Percentiles rank a stretch among this genome's conserved stretches.
phyloP scores from a whole-genome alignment of 30 jellyfish, hydroid and myxozoan genomes.

The Cassiopea andromeda region DNA sequence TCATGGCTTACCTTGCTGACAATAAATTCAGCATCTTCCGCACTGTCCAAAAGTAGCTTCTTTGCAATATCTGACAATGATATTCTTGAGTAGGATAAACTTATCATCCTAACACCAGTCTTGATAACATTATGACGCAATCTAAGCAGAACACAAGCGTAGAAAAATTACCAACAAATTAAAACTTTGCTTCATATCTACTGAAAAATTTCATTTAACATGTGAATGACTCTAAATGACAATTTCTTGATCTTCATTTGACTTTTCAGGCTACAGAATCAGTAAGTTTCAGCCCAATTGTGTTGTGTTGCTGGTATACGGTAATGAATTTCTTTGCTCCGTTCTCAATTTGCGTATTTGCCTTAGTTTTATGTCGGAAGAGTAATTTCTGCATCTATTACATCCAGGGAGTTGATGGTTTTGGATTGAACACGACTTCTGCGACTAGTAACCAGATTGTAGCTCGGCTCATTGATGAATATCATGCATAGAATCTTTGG shows the following conservation, averaged over 20 bases:
- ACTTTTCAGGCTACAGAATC: no score
- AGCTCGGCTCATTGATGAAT: conserved; percentile 67
- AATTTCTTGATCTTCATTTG: no score
- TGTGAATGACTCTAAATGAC: no score
- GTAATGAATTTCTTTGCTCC: conserved; percentile 55
- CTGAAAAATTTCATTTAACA: not conserved
- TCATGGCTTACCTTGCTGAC: conserved; percentile 89
- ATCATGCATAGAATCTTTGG: conserved; percentile 50
- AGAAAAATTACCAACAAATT: not conserved
- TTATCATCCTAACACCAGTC: conserved; percentile 96
- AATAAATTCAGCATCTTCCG: conserved; percentile 98
- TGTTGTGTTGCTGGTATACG: not conserved
- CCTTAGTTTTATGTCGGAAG: conserved; percentile 27
- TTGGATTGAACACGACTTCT: conserved; percentile 59
- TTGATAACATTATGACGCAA: conserved; percentile 94
- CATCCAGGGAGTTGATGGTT: conserved; percentile 48
- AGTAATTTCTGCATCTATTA: conserved; percentile 30
- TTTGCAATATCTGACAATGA: conserved; percentile 89
- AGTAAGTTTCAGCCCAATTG: no score
- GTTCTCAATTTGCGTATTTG: conserved; percentile 36
- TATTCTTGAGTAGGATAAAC: conserved; percentile 92
- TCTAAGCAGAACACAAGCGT: conserved; percentile 17
- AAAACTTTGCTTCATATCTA: not conserved
- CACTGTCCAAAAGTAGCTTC: conserved; percentile 88
- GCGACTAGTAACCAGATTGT: conserved; percentile 43